These are phyloP conservation scores for Epinephelus awoara DNA, from an alignment of 2,797 vertebrate species.

Conservation along the genomic window DNA sequence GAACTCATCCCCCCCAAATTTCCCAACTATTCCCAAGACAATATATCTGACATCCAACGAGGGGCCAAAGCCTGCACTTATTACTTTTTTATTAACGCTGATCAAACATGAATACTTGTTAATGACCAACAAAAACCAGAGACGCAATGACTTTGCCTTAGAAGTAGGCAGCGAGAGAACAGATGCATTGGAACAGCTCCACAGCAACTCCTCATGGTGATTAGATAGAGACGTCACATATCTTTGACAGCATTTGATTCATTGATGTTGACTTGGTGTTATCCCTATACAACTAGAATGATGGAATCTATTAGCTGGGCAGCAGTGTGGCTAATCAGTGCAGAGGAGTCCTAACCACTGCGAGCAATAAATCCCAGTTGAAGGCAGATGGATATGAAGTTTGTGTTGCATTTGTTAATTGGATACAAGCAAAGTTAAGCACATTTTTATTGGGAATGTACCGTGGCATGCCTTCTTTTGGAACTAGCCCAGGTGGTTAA, in stretches of 20 bases:
- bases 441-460: slow-evolving; percentile 67
- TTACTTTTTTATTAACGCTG: slow-evolving; percentile 71
- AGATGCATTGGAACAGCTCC: slow-evolving; percentile 64
- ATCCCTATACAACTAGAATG: slow-evolving; percentile 62
- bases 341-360: slow-evolving; percentile 46
- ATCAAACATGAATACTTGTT: slow-evolving; percentile 76
- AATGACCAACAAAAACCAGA: slow-evolving; percentile 73
- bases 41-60: slow-evolving; percentile 67
- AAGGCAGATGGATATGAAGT: slow-evolving; percentile 64
- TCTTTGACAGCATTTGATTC: slow-evolving; percentile 68
- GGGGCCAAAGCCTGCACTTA: slow-evolving; percentile 53
- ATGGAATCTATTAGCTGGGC: slow-evolving; percentile 73
- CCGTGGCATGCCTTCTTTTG: slow-evolving; percentile 68
- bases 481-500: slow-evolving; percentile 69
- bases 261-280: slow-evolving; percentile 72
- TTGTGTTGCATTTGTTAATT: slow-evolving; percentile 70
- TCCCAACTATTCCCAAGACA: slow-evolving; percentile 57
- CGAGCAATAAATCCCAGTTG: slow-evolving; percentile 65
- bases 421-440: slow-evolving; percentile 63
- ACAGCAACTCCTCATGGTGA: slow-evolving; percentile 60
- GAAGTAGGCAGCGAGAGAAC: slow-evolving; percentile 56
- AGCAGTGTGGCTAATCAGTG: slow-evolving; percentile 64
- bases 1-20: slow-evolving; percentile 67
- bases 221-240: slow-evolving; percentile 64
- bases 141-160: slow-evolving; percentile 54